phyloP scores from a whole-genome alignment of 2,888 invertebrate genomes.

The Ormyrus nitidulus region DNA sequence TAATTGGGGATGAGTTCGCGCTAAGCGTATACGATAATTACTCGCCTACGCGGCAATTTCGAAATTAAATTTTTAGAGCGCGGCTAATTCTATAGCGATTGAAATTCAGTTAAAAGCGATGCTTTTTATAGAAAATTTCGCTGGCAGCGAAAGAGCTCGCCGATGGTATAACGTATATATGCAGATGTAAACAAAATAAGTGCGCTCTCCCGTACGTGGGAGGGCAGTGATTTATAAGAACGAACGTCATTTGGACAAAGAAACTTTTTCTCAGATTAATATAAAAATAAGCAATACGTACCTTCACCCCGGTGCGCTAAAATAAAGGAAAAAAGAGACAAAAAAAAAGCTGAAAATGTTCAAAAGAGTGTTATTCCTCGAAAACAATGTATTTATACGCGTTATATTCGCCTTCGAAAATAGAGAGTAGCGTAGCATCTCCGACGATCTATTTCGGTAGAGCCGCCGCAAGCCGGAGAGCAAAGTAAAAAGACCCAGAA shows the following conservation, averaged over 20 bases:
- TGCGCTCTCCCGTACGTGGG: too few species aligned
- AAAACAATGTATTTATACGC: conserved; percentile 56
- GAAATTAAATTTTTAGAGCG: too few species aligned
- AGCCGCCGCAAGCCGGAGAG: conserved; percentile 12
- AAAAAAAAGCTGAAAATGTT: not conserved
- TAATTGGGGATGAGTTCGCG: too few species aligned
- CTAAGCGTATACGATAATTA: too few species aligned
- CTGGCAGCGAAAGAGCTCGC: too few species aligned
- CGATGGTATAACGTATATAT: too few species aligned
- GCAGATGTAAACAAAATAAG: too few species aligned
- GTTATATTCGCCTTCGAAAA: conserved; percentile 48
- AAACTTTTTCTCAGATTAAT: not conserved
- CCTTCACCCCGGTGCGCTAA: not conserved
- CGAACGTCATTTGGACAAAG: not conserved
- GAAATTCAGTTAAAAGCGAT: too few species aligned
- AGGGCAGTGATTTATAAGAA: too few species aligned
- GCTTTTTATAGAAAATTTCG: too few species aligned
- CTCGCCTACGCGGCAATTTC: too few species aligned
- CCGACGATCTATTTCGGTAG: conserved; percentile 47
- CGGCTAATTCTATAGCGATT: too few species aligned
- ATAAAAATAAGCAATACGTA: conserved; percentile 3
- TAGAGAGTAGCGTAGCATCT: conserved; percentile 32
- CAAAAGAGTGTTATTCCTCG: conserved; percentile 42
- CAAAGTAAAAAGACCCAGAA: conserved; percentile 7
- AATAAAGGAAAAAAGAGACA: not conserved